Conservation (phyloP, 2,888 invertebrate species). For the Sturmia bella region DNA sequence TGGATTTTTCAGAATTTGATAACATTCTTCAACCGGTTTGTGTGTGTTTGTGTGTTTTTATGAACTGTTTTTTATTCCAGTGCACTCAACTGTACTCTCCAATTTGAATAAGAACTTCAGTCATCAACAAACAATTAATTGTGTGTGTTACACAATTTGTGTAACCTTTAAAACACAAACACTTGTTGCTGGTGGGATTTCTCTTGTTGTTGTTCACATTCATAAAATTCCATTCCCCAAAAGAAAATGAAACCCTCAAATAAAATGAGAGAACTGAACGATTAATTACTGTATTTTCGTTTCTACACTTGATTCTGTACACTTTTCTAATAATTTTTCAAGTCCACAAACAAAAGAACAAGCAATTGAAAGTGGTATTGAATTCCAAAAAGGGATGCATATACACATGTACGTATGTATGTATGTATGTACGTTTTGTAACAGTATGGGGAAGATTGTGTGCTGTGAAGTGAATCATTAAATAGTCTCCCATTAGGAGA, state of each 20-base stretch:
- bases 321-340: background rate
- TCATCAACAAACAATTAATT: background rate
- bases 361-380: slow-evolving; percentile 16
- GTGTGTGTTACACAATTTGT: no score
- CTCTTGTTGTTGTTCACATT: background rate
- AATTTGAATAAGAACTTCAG: background rate
- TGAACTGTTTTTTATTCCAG: no score
- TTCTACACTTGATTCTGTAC: slow-evolving; percentile 19
- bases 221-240: slow-evolving; percentile 24
- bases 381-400: slow-evolving; percentile 19
- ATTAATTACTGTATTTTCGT: slow-evolving; percentile 16
- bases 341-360: slow-evolving; percentile 19
- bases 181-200: background rate
- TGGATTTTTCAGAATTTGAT: no score
- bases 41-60: no score
- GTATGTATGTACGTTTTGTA: background rate
- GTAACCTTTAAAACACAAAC: slow-evolving; percentile 10
- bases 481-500: slow-evolving; percentile 13
- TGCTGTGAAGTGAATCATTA: slow-evolving; percentile 50
- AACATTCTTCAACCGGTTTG: no score
- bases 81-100: slow-evolving; percentile 6
- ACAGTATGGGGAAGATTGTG: slow-evolving; percentile 52
- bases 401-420: background rate
- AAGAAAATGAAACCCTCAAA: slow-evolving; percentile 1
- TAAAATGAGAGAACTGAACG: background rate